phyloP scores from a whole-genome alignment of 2,888 invertebrate genomes.

The Patella pellucida region DNA sequence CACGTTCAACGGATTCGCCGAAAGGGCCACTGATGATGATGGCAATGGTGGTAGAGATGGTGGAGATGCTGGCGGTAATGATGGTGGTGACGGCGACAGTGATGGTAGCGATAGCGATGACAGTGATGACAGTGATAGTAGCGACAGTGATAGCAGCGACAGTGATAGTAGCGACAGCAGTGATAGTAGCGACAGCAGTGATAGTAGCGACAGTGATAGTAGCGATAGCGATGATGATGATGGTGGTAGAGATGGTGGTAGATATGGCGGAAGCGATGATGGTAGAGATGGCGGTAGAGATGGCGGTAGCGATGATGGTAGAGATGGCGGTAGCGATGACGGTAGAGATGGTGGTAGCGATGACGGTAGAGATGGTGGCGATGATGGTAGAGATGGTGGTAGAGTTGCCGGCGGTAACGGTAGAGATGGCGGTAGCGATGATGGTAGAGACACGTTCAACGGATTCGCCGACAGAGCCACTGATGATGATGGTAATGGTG shows the following conservation, averaged over 20 bases:
- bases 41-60: neutral
- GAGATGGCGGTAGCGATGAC: neutral
- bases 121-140: no score
- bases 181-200: no score
- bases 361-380: neutral
- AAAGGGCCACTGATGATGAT: no score
- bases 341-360: neutral
- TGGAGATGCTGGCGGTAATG: neutral
- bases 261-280: neutral
- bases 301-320: neutral
- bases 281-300: neutral
- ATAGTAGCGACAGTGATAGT: no score
- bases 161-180: neutral
- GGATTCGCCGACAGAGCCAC: no score
- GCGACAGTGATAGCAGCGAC: no score
- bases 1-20: no score
- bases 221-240: neutral
- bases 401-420: neutral
- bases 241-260: neutral
- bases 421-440: neutral
- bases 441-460: neutral
- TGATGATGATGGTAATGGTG: no score
- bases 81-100: neutral
- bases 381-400: neutral
- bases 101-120: no score